A percentile compares a stretch with the other conserved stretches of the same genome.
These are phyloP conservation scores for Hippasteria phrygiana DNA, from an alignment of 53 echinoderm and acorn worm genomes.

Conservation along the genomic window DNA sequence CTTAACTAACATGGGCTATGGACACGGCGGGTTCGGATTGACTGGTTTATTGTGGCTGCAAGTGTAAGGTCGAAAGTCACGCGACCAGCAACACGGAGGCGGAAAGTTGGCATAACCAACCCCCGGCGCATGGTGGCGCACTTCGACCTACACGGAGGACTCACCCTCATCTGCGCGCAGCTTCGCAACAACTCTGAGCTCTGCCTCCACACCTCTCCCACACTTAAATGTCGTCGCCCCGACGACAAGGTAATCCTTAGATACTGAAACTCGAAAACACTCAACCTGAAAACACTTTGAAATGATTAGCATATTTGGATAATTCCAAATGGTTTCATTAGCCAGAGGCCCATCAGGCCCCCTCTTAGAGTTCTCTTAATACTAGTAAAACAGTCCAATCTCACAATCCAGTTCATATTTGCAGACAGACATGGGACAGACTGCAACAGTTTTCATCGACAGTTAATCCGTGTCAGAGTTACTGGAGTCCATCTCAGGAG, in stretches of 20 bases:
- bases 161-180: too few relatives aligned
- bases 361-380: neutral
- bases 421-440: neutral
- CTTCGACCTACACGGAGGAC: too few relatives aligned
- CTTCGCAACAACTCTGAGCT: neutral
- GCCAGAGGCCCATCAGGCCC: neutral
- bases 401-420: neutral
- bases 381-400: neutral
- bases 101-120: too few relatives aligned
- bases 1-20: too few relatives aligned
- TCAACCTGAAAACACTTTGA: neutral
- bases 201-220: constrained; percentile 28
- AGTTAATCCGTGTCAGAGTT: constrained; percentile 21
- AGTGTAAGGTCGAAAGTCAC: too few relatives aligned
- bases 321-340: neutral
- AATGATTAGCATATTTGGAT: neutral
- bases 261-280: constrained; percentile 3
- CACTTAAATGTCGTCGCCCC: constrained; percentile 32
- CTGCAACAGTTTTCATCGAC: neutral
- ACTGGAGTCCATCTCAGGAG: neutral
- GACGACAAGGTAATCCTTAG: constrained; percentile 7
- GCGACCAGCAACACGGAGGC: too few relatives aligned
- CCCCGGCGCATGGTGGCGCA: too few relatives aligned
- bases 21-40: too few relatives aligned
- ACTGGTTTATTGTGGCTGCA: too few relatives aligned